Evolutionary conservation across 2,797 vertebrate genomes (phyloP).

Genomic region (Hippoglossus hippoglossus): DNA sequence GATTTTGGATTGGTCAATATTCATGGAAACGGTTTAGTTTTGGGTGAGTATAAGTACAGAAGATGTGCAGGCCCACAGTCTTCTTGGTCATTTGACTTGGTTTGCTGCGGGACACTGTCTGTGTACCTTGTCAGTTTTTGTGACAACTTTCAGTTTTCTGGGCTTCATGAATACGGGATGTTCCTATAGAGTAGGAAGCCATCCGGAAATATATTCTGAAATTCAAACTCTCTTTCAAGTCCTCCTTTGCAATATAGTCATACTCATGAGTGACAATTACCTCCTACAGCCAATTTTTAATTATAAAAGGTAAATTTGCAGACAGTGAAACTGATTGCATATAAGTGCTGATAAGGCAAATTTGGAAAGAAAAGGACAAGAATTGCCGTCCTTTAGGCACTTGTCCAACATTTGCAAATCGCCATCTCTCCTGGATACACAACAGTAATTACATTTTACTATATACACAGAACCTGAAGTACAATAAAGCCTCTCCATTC

Average conservation of each 20-base stretch:
- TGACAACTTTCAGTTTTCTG: not conserved
- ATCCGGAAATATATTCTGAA: slow-evolving; percentile 6
- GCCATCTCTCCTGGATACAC: slow-evolving; percentile 55
- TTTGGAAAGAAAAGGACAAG: slow-evolving; percentile 49
- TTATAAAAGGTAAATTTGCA: slow-evolving; percentile 81
- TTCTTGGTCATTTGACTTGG: slow-evolving; percentile 28
- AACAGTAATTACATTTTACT: slow-evolving; percentile 60
- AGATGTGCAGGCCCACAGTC: slow-evolving; percentile 4
- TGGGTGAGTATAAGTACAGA: not conserved
- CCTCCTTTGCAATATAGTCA: slow-evolving; percentile 32
- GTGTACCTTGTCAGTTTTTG: slow-evolving; percentile 2
- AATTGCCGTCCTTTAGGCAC: slow-evolving; percentile 46
- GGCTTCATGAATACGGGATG: not conserved
- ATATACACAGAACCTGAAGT: slow-evolving; percentile 37
- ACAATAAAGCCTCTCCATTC: slow-evolving; percentile 42
- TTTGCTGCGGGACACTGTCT: not conserved
- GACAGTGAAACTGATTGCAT: slow-evolving; percentile 78
- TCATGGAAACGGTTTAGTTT: not conserved
- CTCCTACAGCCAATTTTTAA: slow-evolving; percentile 75
- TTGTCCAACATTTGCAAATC: slow-evolving; percentile 48
- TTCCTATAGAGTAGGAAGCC: not conserved
- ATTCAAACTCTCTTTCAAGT: slow-evolving; percentile 8
- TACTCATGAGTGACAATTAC: slow-evolving; percentile 53
- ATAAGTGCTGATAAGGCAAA: slow-evolving; percentile 78
- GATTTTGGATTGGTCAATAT: not conserved